Conservation (phyloP, 1,140 invertebrate genomes). For the Bombus confusus region DNA sequence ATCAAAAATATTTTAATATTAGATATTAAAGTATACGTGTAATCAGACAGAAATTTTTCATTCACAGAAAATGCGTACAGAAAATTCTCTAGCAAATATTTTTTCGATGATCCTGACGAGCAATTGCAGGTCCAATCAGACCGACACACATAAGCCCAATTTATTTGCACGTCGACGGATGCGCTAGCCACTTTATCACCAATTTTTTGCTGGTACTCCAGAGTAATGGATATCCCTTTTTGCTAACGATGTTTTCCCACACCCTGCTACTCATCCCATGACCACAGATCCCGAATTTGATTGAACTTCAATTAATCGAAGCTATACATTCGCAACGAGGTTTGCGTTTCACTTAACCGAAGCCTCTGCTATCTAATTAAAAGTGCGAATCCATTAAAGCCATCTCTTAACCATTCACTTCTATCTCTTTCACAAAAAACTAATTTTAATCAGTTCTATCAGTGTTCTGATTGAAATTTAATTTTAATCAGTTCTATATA, state of each 20-base stretch:
- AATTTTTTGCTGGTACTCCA: not conserved
- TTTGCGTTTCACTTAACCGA: slow-evolving; percentile 38
- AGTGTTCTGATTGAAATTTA: not conserved
- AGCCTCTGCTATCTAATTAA: slow-evolving; percentile 27
- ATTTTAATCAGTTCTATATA: too few species aligned
- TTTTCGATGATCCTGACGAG: not conserved
- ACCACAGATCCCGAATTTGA: slow-evolving; percentile 13
- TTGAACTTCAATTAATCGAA: slow-evolving; percentile 31
- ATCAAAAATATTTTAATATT: not conserved
- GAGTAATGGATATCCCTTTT: slow-evolving; percentile 25
- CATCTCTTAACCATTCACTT: not conserved
- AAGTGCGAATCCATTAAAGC: slow-evolving; percentile 3
- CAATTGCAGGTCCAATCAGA: not conserved
- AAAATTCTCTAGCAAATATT: not conserved
- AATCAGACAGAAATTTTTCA: not conserved
- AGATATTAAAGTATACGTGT: not conserved
- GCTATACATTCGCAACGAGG: slow-evolving; percentile 26
- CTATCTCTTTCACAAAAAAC: not conserved
- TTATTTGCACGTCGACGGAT: slow-evolving; percentile 9
- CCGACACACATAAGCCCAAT: not conserved
- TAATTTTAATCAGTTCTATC: not conserved
- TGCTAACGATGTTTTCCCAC: slow-evolving; percentile 5
- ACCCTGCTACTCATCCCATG: not conserved
- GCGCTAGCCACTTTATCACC: slow-evolving; percentile 8
- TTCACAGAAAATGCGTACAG: too few species aligned